Evolutionary conservation across 2,797 vertebrate genomes (phyloP).

Genomic region (Gadopsis marmoratus): DNA sequence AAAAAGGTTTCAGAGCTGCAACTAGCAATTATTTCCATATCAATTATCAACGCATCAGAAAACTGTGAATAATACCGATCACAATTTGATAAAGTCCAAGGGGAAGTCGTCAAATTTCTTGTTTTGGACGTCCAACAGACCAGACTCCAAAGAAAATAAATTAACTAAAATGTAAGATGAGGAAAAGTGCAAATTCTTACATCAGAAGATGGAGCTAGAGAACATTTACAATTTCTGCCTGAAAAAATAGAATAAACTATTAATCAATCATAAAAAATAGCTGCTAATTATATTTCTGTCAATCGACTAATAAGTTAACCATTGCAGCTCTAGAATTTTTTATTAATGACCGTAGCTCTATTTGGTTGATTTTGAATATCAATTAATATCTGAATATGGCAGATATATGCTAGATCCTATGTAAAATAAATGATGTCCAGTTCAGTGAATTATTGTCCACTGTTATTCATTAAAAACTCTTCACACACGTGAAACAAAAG

Average conservation of each 20-base stretch:
- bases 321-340: background rate
- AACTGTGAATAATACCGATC: background rate
- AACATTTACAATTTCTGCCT: background rate
- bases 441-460: background rate
- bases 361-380: background rate
- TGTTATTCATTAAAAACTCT: background rate
- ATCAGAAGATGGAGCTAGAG: background rate
- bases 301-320: background rate
- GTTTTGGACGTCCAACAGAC: background rate
- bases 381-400: background rate
- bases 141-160: background rate
- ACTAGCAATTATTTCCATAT: background rate
- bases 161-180: background rate
- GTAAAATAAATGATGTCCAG: background rate
- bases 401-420: background rate
- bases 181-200: background rate
- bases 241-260: background rate
- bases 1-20: background rate
- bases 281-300: background rate
- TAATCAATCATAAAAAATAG: background rate
- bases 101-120: background rate
- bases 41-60: background rate
- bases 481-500: background rate
- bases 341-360: background rate
- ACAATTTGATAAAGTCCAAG: background rate